A percentile compares a stretch with the other conserved stretches of the same genome.
These are phyloP conservation scores for Merops nubicus DNA, from an alignment of 2,113 vertebrate species.

Conservation along the genomic window DNA sequence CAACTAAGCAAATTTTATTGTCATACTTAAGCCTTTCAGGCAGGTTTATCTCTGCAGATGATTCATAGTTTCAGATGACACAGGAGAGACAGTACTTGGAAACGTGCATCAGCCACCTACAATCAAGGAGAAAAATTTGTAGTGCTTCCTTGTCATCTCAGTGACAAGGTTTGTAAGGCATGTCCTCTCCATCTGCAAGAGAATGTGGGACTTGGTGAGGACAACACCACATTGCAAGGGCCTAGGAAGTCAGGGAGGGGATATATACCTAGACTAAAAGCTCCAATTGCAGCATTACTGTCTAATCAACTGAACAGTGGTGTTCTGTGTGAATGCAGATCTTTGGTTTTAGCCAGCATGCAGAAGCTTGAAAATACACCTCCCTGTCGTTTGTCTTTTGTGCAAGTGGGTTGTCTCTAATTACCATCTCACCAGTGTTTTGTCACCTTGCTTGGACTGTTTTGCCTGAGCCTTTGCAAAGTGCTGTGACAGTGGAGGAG, in stretches of 20 bases:
- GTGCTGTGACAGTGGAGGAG: neutral
- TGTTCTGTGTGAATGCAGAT: neutral
- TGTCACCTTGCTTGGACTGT: neutral
- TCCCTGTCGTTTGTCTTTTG: neutral
- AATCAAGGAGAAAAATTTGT: neutral
- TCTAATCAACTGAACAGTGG: neutral
- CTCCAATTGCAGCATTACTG: neutral
- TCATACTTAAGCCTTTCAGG: neutral
- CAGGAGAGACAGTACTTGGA: neutral
- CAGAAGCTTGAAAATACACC: neutral
- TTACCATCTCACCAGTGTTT: neutral
- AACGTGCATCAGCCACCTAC: neutral
- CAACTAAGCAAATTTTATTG: neutral
- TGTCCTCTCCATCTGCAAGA: neutral
- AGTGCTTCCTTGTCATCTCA: neutral
- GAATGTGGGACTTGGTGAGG: neutral
- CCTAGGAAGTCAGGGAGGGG: neutral
- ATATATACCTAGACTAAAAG: neutral
- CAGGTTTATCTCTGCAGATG: neutral
- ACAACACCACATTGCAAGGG: neutral
- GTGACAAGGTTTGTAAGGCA: neutral
- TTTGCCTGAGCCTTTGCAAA: neutral
- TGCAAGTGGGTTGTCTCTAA: neutral
- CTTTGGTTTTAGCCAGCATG: neutral
- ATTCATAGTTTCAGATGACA: neutral